Percentiles rank a stretch among this genome's conserved stretches.
Conservation (phyloP, 1,140 invertebrate species). For the Glossosoma conforme region DNA sequence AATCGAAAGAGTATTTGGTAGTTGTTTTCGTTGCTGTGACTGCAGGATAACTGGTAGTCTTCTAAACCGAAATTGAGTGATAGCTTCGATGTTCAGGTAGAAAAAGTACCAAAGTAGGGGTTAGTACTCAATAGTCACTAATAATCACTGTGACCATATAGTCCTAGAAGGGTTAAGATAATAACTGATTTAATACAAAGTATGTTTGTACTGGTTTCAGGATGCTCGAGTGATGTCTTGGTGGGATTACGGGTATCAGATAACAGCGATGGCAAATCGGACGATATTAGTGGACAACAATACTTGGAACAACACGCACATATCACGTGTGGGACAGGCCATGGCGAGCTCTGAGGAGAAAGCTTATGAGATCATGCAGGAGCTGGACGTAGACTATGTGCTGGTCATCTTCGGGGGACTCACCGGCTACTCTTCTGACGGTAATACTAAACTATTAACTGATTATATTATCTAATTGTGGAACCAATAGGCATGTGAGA, state of each 20-base stretch:
- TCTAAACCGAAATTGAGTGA: no score
- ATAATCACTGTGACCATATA: background rate
- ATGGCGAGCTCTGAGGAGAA: constrained; percentile 96
- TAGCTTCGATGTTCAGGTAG: no score
- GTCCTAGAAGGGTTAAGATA: background rate
- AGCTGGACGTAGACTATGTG: constrained; percentile 96
- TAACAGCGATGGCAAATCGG: constrained; percentile 97
- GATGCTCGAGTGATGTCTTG: constrained; percentile 97
- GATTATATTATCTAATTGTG: no score
- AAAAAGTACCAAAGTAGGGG: no score
- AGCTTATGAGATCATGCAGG: constrained; percentile 96
- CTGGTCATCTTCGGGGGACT: constrained; percentile 97
- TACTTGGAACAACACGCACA: constrained; percentile 99
- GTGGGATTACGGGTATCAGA: constrained; percentile 99
- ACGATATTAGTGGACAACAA: constrained; percentile 99
- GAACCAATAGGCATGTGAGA: no score
- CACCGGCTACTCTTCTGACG: constrained; percentile 97
- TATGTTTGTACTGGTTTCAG: constrained; percentile 44
- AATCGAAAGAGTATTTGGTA: no score
- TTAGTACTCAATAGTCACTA: no score
- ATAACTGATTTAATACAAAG: background rate
- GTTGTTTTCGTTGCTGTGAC: no score
- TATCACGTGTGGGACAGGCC: constrained; percentile 93
- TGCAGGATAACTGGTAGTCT: no score
- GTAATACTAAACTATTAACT: constrained; percentile 55